phyloP scores from a whole-genome alignment of 2,888 invertebrate genomes.

The Pseudanteris insignis region DNA sequence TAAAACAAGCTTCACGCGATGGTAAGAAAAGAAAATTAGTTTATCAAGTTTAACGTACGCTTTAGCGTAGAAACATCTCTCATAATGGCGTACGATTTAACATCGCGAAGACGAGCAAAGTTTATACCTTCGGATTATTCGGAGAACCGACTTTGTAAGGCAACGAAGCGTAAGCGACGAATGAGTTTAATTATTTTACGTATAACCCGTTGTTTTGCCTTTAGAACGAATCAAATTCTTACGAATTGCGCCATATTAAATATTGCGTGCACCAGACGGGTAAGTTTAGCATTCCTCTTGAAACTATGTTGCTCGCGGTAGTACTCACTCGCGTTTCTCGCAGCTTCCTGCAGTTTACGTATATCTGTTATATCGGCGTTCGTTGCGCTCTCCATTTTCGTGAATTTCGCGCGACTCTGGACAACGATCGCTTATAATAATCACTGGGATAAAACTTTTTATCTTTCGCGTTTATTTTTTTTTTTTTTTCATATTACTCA shows the following conservation, averaged over 20 bases:
- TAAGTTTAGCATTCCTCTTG: constrained; percentile 52
- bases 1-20: too few relatives aligned
- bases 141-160: too few relatives aligned
- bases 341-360: constrained; percentile 51
- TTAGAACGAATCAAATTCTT: constrained; percentile 45
- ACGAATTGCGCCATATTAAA: constrained; percentile 56
- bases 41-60: too few relatives aligned
- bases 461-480: background rate
- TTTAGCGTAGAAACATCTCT: too few relatives aligned
- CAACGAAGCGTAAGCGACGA: too few relatives aligned
- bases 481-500: background rate
- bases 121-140: too few relatives aligned
- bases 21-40: too few relatives aligned
- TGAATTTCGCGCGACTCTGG: constrained; percentile 15
- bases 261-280: constrained; percentile 55
- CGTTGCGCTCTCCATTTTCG: constrained; percentile 36
- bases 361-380: constrained; percentile 44
- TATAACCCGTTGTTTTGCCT: constrained; percentile 10
- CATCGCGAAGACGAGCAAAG: too few relatives aligned
- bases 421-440: constrained; percentile 18
- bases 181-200: constrained; percentile 10
- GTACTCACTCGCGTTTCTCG: constrained; percentile 54
- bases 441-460: constrained; percentile 19
- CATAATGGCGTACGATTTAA: too few relatives aligned
- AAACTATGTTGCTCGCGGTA: constrained; percentile 48